A percentile compares a stretch with the other conserved stretches of the same genome.
Evolutionary conservation across 2,113 vertebrate species (phyloP).

Genomic region (Syrrhaptes paradoxus): DNA sequence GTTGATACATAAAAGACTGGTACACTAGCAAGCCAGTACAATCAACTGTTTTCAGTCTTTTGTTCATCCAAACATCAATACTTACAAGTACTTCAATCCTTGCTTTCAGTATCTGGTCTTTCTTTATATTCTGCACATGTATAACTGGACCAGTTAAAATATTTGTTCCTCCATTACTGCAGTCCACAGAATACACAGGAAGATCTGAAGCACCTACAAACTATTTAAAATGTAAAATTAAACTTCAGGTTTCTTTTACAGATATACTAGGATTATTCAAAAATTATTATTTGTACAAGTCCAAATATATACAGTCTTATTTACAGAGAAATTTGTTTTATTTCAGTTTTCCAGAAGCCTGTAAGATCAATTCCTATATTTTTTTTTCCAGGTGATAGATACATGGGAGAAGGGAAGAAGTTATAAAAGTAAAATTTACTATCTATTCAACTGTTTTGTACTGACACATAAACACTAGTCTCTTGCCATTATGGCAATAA

Average conservation of each 20-base stretch:
- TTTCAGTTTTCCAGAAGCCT: neutral
- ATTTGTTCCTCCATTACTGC: slow-evolving; percentile 85
- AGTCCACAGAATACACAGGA: slow-evolving; percentile 79
- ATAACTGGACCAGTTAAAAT: slow-evolving; percentile 81
- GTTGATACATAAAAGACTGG: neutral
- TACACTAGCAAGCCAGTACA: neutral
- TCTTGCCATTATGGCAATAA: neutral
- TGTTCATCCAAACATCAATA: neutral
- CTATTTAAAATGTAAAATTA: slow-evolving; percentile 64
- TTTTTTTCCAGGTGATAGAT: neutral
- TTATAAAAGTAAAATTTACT: neutral
- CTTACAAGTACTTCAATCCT: slow-evolving; percentile 87
- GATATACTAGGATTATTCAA: neutral
- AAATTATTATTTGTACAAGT: neutral
- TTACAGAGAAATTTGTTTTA: neutral
- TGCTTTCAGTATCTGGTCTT: slow-evolving; percentile 80
- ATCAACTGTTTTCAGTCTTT: neutral
- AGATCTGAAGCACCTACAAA: slow-evolving; percentile 79
- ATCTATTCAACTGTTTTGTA: neutral
- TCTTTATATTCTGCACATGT: slow-evolving; percentile 81
- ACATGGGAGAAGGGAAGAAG: neutral
- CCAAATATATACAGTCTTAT: neutral
- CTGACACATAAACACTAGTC: neutral
- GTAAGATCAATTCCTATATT: neutral
- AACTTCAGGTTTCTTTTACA: neutral